Evolutionary conservation across 2,113 vertebrate genomes (phyloP), one percentile per base, ranked within the genome.

Genomic region (Dromiciops gliroides): DNA sequence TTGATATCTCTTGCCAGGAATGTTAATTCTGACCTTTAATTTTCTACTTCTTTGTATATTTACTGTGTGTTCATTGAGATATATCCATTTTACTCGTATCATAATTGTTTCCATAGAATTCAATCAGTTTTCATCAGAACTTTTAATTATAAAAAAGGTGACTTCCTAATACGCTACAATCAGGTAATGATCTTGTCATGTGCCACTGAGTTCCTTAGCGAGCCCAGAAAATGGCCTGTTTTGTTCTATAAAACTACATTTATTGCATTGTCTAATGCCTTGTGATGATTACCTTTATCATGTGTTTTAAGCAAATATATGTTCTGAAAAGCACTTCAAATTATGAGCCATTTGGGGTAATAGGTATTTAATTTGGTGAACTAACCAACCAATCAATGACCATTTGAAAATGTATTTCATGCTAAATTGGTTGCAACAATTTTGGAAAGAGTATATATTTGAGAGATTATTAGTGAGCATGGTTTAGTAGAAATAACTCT

Each of bases 141-240:
- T 51, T 50, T 48, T 90, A 93, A 50, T 53, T 50, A 94, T 44
- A 89, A 94, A 92, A 94, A 94, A 50, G 90, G 89, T 97, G 24
- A 44, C 67, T 25, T 56, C 51, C 53, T 48, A 4, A 12, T 49
- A 37, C 92, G 6, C 67, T 25, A 83, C 11, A 89, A 89, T 19
- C 93, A 75, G 50, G 37, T 92, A 51, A 92, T 89, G 60, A 89
- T 91, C 89, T 37, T 93, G 1, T 49, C 14, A 93, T 92, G 90
- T 22, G 0, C 0, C n/a, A 89, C 90, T 67, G 23, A 14, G 95
- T 56, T 48, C 0, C 51, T 90, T 90, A 44, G 91, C 90, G 93
- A 92, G 24, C 67, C 19, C 90, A 83, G 89, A 89, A 90, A 75
- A 75, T 75, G 67, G 19, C 26, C 1, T 60, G 12, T 50, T 89